Evolutionary conservation across 2,888 invertebrate genomes (phyloP).

Genomic region (Rhagonycha fulva): DNA sequence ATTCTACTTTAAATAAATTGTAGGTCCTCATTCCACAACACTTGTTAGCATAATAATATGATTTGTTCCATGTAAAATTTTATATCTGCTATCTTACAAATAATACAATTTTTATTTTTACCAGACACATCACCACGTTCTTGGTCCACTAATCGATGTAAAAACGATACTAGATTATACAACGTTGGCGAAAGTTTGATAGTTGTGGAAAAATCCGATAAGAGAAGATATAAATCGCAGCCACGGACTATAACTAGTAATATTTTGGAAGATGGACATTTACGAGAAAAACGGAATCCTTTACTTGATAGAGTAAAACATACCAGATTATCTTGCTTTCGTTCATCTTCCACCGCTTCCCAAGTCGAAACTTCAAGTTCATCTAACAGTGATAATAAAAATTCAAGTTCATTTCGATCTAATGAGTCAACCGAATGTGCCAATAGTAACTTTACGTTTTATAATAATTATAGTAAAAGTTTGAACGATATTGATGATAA

Average conservation of each 20-base stretch:
- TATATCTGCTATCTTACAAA: background rate
- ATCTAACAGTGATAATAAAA: constrained; percentile 14
- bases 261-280: constrained; percentile 54
- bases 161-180: constrained; percentile 70
- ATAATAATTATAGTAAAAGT: constrained; percentile 7
- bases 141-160: constrained; percentile 65
- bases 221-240: constrained; percentile 58
- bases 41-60: too few species aligned
- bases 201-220: constrained; percentile 63
- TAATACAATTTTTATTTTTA: constrained; percentile 12
- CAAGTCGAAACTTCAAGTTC: constrained; percentile 52
- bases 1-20: too few species aligned
- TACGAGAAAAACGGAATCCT: constrained; percentile 70
- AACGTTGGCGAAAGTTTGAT: constrained; percentile 67
- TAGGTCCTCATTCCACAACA: too few species aligned
- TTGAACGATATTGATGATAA: constrained; percentile 13
- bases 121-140: constrained; percentile 68
- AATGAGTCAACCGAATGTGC: background rate
- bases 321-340: constrained; percentile 70
- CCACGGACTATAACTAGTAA: constrained; percentile 53
- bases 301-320: constrained; percentile 73
- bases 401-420: background rate
- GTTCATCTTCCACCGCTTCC: constrained; percentile 60
- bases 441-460: constrained; percentile 6
- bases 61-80: too few species aligned